Base-by-base conservation (phyloP, 1,140 invertebrate species). In the Eriosoma lanigerum region DNA sequence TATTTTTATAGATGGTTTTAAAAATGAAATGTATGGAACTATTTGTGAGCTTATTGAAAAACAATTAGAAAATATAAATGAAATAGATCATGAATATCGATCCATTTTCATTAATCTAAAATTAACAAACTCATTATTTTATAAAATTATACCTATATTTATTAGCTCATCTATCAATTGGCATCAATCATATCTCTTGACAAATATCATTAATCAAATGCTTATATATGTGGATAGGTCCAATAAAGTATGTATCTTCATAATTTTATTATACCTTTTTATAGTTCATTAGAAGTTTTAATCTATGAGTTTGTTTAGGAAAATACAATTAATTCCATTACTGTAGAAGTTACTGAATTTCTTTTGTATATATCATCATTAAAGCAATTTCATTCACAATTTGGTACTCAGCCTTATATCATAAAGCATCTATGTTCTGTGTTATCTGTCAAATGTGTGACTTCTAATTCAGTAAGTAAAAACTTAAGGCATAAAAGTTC, bases 31-130 rank as follows among this genome's bases (percentile, higher is more conserved):
- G 17, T 78, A 62, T 19, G 62, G 15, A 4, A 24, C 21, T 46
- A 60, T 78, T 78, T 78, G 75, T 78, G 32, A 48, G 62, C 38
- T 78, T 19, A 38, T 56, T 48, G 56, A 78, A 78, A 56, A 78
- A 62, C 56, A 78, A 19, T 78, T 78, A 15, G 38, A 58, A 46
- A 60, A 44, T 48, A 78, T 78, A 6, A 58, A 62, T n/a, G 56
- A 62, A 78, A 46, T 15, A 19, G 21, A 78, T 46, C 15, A 78
- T 48, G 56, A 78, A 46, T 60, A 26, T 78, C 56, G 54, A 24
- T 60, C 75, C 17, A 24, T 15, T 60, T 21, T 78, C 19, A 60
- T 48, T 46, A 78, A 78, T 50, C 5, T 78, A 29, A 78, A 60
- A 48, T 24, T 78, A 26, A 58, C n/a, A 2, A 78, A 78, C 1